Evolutionary conservation across 1,140 invertebrate genomes (phyloP).

Genomic region (Nymphalis io): DNA sequence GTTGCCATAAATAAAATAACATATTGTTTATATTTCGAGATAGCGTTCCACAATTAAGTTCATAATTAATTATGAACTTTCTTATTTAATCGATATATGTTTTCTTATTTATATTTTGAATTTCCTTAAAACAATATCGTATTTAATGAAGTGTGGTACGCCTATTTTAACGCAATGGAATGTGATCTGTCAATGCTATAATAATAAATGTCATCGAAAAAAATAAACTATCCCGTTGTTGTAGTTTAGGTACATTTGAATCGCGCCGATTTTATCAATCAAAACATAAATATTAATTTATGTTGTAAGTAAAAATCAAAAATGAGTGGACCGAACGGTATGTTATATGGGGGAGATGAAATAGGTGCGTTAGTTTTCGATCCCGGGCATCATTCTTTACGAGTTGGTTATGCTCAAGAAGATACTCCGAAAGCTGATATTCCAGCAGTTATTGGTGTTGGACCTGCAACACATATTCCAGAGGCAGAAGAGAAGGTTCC

Average conservation of each 20-base stretch:
- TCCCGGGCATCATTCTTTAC: conserved; percentile 84
- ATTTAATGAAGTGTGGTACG: too few species aligned
- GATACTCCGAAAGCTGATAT: conserved; percentile 96
- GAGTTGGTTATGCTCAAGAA: conserved; percentile 95
- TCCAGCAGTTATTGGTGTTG: conserved; percentile 90
- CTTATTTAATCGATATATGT: too few species aligned
- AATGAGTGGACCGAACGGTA: conserved; percentile 81
- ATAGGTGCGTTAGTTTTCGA: conserved; percentile 99
- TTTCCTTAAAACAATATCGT: too few species aligned
- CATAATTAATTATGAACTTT: too few species aligned
- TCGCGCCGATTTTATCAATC: conserved; percentile 18
- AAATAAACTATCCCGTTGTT: background rate
- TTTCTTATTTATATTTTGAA: too few species aligned
- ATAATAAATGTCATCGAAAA: conserved; percentile 1
- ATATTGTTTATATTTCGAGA: too few species aligned
- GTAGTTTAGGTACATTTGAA: background rate
- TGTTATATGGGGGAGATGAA: conserved; percentile 96
- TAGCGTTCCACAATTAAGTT: too few species aligned
- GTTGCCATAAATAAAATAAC: too few species aligned
- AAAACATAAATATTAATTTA: conserved; percentile 2
- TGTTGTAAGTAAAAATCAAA: conserved; percentile 11
- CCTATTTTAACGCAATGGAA: background rate
- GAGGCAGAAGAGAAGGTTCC: conserved; percentile 84
- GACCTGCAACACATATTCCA: conserved; percentile 81
- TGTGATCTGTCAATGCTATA: background rate